These are phyloP conservation scores for Drosophila tani DNA, from an alignment of 1,140 invertebrate species.

Conservation along the genomic window DNA sequence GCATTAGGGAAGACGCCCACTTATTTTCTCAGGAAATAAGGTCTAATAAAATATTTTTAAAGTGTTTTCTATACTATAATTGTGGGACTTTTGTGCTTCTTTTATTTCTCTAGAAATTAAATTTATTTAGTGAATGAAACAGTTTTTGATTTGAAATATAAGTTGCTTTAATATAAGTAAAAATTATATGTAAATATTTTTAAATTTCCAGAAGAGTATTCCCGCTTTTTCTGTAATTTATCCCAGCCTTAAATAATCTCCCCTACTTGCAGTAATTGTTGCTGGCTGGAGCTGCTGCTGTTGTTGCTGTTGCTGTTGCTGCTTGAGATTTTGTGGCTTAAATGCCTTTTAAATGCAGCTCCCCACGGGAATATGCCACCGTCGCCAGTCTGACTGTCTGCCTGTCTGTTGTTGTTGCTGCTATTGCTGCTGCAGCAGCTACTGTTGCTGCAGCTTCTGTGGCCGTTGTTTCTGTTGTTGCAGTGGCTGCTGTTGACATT, in stretches of 20 bases:
- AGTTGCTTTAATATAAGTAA: too few species aligned
- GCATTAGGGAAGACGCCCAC: not conserved
- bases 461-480: conserved; percentile 19
- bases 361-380: conserved; percentile 80
- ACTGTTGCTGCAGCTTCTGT: conserved; percentile 43
- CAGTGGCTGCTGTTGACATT: conserved; percentile 75
- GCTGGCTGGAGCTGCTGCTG: conserved; percentile 34
- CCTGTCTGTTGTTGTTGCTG: conserved; percentile 53
- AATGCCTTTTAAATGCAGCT: conserved; percentile 84
- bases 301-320: conserved; percentile 50
- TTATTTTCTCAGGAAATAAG: not conserved
- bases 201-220: not conserved
- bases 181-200: too few species aligned
- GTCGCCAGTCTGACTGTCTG: conserved; percentile 74
- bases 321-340: conserved; percentile 81
- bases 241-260: conserved; percentile 26
- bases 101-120: too few species aligned
- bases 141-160: too few species aligned
- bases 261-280: conserved; percentile 72
- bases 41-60: not conserved
- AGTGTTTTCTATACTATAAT: not conserved
- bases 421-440: conserved; percentile 9
- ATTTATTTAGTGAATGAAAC: too few species aligned
- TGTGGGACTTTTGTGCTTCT: too few species aligned
- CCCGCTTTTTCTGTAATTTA: not conserved